Evolutionary conservation across 2,888 invertebrate genomes (phyloP).

Genomic region (Toxonevra muliebris): DNA sequence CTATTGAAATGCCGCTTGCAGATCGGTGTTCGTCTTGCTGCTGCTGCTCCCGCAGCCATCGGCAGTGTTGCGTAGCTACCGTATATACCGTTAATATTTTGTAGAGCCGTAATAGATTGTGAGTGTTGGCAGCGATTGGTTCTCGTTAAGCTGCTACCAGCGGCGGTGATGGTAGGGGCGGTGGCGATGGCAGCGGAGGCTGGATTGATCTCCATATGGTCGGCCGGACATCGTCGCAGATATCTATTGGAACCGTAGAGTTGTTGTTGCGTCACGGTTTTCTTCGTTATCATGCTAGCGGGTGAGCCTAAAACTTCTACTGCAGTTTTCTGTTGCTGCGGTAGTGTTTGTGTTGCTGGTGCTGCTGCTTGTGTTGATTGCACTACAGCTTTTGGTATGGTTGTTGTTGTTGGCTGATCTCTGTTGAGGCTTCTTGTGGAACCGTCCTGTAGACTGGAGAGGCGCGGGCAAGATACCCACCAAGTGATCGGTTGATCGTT

Average conservation of each 20-base stretch:
- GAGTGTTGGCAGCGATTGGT: slow-evolving; percentile 35
- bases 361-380: slow-evolving; percentile 10
- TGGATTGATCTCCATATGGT: slow-evolving; percentile 13
- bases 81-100: slow-evolving; percentile 48
- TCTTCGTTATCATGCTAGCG: slow-evolving; percentile 19
- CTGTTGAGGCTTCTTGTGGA: slow-evolving; percentile 23
- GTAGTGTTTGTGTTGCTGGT: slow-evolving; percentile 44
- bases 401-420: slow-evolving; percentile 25
- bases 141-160: slow-evolving; percentile 29
- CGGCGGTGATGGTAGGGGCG: not conserved
- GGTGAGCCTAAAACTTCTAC: slow-evolving; percentile 24
- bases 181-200: not conserved
- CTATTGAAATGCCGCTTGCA: slow-evolving; percentile 20
- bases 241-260: slow-evolving; percentile 25
- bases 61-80: slow-evolving; percentile 51
- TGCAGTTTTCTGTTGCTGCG: slow-evolving; percentile 36
- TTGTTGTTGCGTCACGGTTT: slow-evolving; percentile 31
- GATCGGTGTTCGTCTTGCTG: not conserved
- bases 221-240: slow-evolving; percentile 23
- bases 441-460: slow-evolving; percentile 52
- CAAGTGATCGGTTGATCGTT: slow-evolving; percentile 62
- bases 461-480: slow-evolving; percentile 64
- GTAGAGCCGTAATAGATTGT: slow-evolving; percentile 49
- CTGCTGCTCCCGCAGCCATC: slow-evolving; percentile 1
- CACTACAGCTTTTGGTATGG: slow-evolving; percentile 15